Conservation (phyloP, 2,113 vertebrate species). For the Apus apus region DNA sequence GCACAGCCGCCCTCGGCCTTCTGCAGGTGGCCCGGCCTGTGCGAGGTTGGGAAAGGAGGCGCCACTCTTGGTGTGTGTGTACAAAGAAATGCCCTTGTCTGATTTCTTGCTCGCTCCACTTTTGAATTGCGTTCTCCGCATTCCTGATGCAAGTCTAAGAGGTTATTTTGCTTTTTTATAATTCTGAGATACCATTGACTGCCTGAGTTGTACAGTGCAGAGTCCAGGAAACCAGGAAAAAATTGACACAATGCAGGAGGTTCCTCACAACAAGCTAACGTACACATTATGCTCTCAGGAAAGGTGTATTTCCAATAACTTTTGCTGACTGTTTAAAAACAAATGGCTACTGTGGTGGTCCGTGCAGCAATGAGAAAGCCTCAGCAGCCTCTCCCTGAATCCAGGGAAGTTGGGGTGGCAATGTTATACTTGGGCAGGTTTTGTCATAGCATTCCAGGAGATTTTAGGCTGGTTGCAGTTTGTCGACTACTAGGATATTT, state of each 20-base stretch:
- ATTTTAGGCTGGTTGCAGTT: background rate
- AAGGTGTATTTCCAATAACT: background rate
- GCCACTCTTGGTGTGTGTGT: background rate
- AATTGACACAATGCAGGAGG: background rate
- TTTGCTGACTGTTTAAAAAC: background rate
- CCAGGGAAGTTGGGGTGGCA: background rate
- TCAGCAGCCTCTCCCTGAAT: background rate
- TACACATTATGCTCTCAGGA: fast-evolving
- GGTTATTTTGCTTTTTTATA: background rate
- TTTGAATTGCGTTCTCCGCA: background rate
- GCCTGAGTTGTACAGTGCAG: background rate
- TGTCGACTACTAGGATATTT: constrained; percentile 4
- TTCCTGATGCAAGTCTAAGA: background rate
- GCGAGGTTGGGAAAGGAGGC: background rate
- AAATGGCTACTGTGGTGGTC: background rate
- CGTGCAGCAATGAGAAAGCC: background rate
- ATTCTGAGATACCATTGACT: background rate
- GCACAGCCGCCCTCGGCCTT: background rate
- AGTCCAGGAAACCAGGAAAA: background rate
- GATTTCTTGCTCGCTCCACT: background rate
- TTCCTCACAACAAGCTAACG: background rate
- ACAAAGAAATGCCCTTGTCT: background rate
- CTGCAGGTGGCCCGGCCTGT: background rate
- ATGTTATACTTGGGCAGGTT: background rate
- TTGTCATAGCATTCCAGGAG: background rate